These are phyloP conservation scores for Oreohelix idahoensis DNA, from an alignment of 1,140 invertebrate genomes.

Conservation along the genomic window DNA sequence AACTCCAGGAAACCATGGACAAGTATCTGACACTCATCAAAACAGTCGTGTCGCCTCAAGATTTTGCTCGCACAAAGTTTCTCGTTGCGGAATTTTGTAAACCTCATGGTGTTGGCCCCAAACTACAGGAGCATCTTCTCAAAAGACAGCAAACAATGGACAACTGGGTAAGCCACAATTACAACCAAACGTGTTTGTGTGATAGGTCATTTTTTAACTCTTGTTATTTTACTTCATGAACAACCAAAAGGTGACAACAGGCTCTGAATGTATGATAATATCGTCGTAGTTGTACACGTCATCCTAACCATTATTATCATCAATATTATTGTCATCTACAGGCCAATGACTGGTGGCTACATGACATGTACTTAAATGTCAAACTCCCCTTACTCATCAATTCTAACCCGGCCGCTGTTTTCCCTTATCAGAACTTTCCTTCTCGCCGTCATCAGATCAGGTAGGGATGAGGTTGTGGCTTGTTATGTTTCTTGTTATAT, in stretches of 20 bases:
- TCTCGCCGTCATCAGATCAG: constrained; percentile 69
- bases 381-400: constrained; percentile 92
- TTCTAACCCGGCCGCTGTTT: constrained; percentile 96
- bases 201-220: no score
- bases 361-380: constrained; percentile 97
- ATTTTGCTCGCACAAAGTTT: constrained; percentile 81
- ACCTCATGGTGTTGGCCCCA: constrained; percentile 81
- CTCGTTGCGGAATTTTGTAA: constrained; percentile 83
- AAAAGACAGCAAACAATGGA: constrained; percentile 85
- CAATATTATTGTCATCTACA: constrained; percentile 72
- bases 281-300: no score
- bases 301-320: neutral
- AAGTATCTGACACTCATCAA: constrained; percentile 91
- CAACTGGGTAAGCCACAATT: constrained; percentile 98
- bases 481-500: no score
- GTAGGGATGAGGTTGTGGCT: no score
- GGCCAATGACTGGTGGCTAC: constrained; percentile 97
- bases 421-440: constrained; percentile 87
- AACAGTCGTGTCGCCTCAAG: constrained; percentile 83
- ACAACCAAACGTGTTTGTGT: no score
- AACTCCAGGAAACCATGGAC: constrained; percentile 87
- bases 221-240: no score
- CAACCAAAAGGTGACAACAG: no score
- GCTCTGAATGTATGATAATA: no score
- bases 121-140: constrained; percentile 86